A percentile compares a stretch with the other conserved stretches of the same genome.
These are phyloP conservation scores for Leptinotarsa lineolata DNA, from an alignment of 1,140 invertebrate species.

Conservation along the genomic window DNA sequence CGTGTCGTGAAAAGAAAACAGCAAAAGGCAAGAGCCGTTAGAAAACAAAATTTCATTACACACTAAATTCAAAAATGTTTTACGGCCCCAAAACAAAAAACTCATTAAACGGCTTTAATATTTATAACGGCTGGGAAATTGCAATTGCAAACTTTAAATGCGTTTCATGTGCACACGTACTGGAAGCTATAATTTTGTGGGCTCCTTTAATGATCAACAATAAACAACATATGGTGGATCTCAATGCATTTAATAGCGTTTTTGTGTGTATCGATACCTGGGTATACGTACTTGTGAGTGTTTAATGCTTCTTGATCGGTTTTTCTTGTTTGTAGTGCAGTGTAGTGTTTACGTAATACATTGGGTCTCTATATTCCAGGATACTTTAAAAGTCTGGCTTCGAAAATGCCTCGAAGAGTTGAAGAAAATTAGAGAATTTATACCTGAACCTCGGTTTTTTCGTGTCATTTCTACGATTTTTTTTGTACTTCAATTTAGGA, in stretches of 20 bases:
- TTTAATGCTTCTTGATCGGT: no score
- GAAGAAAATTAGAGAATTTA: no score
- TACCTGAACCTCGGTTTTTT: no score
- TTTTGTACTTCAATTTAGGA: no score
- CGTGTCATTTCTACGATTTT: no score
- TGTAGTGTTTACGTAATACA: no score
- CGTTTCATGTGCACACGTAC: conserved; percentile 33
- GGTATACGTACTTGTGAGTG: not conserved
- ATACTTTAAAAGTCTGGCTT: no score
- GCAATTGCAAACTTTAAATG: conserved; percentile 31
- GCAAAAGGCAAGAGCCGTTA: not conserved
- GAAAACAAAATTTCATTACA: conserved; percentile 9
- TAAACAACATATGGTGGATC: conserved; percentile 31
- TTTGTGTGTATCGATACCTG: not conserved
- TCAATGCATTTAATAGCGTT: conserved; percentile 23
- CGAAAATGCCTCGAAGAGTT: no score
- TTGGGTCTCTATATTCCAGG: no score
- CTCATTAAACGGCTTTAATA: conserved; percentile 36
- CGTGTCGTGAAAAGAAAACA: conserved; percentile 1
- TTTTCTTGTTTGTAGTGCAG: no score
- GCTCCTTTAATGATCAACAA: conserved; percentile 37
- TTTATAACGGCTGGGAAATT: conserved; percentile 31
- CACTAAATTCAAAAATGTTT: conserved; percentile 2
- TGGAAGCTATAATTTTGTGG: conserved; percentile 34
- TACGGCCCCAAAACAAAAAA: conserved; percentile 7